These are phyloP conservation scores for Cotesia chilonis DNA, from an alignment of 1,140 invertebrate species.

Conservation along the genomic window DNA sequence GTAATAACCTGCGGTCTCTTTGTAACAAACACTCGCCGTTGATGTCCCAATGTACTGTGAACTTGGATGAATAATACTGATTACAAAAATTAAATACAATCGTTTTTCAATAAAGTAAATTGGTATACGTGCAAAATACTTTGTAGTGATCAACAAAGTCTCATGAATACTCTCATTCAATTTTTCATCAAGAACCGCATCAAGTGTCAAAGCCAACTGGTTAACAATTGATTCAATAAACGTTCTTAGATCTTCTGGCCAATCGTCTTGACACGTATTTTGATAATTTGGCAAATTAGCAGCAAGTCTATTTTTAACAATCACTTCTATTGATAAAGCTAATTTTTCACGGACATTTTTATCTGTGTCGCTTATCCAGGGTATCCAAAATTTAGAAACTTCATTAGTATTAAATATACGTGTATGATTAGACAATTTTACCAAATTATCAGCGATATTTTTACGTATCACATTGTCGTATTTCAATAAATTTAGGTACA, in stretches of 20 bases:
- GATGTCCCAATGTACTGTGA: slow-evolving; percentile 65
- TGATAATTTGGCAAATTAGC: slow-evolving; percentile 25
- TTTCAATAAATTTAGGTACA: slow-evolving; percentile 47
- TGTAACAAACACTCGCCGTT: slow-evolving; percentile 69
- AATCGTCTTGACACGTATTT: slow-evolving; percentile 42
- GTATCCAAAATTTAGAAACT: slow-evolving; percentile 56
- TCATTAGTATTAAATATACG: slow-evolving; percentile 57
- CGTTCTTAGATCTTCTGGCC: slow-evolving; percentile 59
- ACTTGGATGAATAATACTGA: slow-evolving; percentile 69
- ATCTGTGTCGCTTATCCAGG: slow-evolving; percentile 55
- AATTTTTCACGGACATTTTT: slow-evolving; percentile 55
- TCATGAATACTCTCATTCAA: slow-evolving; percentile 67
- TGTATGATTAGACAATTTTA: slow-evolving; percentile 60
- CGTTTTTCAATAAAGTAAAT: slow-evolving; percentile 67
- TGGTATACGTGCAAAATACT: slow-evolving; percentile 70
- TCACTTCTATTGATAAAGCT: slow-evolving; percentile 48
- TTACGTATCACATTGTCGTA: slow-evolving; percentile 45
- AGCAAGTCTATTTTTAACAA: slow-evolving; percentile 56
- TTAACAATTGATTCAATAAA: slow-evolving; percentile 67
- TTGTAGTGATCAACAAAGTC: slow-evolving; percentile 66
- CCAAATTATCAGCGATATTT: slow-evolving; percentile 54
- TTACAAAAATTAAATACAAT: slow-evolving; percentile 55
- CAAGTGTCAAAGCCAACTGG: slow-evolving; percentile 62
- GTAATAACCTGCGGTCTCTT: slow-evolving; percentile 69
- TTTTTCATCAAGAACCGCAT: slow-evolving; percentile 62